Evolutionary conservation across 92 coral and sea anemone genomes (phyloP).

Genomic region (Zoanthus gigantus): DNA sequence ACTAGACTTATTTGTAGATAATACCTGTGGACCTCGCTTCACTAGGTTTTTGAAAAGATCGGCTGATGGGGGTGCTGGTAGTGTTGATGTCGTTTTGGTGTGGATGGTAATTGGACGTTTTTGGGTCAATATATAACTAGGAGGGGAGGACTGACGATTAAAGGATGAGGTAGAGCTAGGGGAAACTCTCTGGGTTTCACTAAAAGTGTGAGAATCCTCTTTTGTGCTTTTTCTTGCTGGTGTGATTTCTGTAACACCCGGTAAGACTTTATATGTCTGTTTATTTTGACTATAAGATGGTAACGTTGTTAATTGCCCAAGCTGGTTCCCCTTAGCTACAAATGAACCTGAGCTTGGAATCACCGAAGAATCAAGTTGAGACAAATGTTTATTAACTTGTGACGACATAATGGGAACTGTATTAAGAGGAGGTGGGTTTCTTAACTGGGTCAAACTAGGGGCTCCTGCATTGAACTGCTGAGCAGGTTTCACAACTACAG

Average conservation of each 20-base stretch:
- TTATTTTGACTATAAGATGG: not conserved
- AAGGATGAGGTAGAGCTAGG: not conserved
- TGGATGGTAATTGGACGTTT: not conserved
- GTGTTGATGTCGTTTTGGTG: conserved; percentile 9
- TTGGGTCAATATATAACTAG: not conserved
- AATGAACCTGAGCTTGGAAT: not conserved
- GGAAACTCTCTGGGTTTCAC: not conserved
- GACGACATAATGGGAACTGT: conserved; percentile 1
- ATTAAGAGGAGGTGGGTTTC: not conserved
- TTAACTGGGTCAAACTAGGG: conserved; percentile 1
- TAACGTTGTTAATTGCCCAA: not conserved
- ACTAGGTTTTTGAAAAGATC: conserved; percentile 63
- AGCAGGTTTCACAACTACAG: conserved; percentile 68
- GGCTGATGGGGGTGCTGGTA: conserved; percentile 85
- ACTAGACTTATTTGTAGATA: conserved; percentile 32
- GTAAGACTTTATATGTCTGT: not conserved
- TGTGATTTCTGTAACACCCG: not conserved
- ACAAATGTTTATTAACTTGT: not conserved
- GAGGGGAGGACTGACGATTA: conserved; percentile 10
- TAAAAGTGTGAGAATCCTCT: not conserved
- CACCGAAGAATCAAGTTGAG: not conserved
- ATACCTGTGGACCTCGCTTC: conserved; percentile 69
- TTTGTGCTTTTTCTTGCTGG: not conserved
- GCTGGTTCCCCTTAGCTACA: not conserved
- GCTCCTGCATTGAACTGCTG: not conserved